Evolutionary conservation across 2,888 invertebrate species (phyloP).

Genomic region (Diarsia mendica): DNA sequence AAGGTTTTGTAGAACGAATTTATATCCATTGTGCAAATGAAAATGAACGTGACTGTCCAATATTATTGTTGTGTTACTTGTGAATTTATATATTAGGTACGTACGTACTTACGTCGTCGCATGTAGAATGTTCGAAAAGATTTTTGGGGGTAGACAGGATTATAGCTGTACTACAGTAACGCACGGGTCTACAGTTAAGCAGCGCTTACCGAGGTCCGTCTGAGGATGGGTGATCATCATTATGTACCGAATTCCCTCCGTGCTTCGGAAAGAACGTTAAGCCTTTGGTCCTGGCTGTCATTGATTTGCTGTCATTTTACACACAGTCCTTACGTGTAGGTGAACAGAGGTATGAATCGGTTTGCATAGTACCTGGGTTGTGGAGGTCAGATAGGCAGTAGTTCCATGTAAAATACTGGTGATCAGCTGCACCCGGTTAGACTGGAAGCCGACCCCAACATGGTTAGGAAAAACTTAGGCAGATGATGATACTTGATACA

Average conservation of each 20-base stretch:
- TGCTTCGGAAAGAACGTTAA: background rate
- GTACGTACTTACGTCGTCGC: background rate
- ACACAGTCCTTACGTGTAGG: too few relatives aligned
- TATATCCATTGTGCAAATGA: slow-evolving; percentile 54
- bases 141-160: background rate
- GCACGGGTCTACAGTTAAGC: too few relatives aligned
- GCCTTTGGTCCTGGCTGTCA: background rate
- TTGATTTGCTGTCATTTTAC: background rate
- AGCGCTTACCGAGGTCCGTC: background rate
- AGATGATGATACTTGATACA: background rate
- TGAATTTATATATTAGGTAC: background rate
- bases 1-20: slow-evolving; percentile 39
- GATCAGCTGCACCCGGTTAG: background rate
- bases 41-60: slow-evolving; percentile 55
- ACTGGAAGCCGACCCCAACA: background rate
- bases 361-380: background rate
- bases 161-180: background rate
- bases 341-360: background rate
- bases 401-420: background rate
- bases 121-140: slow-evolving; percentile 3
- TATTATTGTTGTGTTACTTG: slow-evolving; percentile 36
- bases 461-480: background rate
- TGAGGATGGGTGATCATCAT: background rate
- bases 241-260: background rate
- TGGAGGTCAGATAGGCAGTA: background rate